A percentile compares a stretch with the other conserved stretches of the same genome.
These are phyloP conservation scores for Sanderia malayensis DNA, from an alignment of 30 jellyfish, hydroid and myxozoan genomes.

Conservation along the genomic window DNA sequence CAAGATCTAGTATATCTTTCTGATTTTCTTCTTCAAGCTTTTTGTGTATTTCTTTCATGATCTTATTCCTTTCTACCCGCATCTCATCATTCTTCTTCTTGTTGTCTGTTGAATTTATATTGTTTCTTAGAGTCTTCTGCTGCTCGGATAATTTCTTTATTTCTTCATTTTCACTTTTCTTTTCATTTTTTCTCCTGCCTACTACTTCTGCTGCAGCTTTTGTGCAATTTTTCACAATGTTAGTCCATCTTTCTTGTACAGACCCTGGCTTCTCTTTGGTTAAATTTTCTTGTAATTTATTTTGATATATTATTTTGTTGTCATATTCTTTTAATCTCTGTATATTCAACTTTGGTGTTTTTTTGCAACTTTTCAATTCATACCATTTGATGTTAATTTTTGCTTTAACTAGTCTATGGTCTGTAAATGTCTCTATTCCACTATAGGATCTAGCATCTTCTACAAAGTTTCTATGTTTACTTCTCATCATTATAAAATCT, in stretches of 20 bases:
- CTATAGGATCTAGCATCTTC: constrained; percentile 32
- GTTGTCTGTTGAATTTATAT: constrained; percentile 4
- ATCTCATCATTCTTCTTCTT: constrained; percentile 3
- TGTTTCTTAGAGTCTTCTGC: constrained; percentile 17
- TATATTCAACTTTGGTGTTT: constrained; percentile 1
- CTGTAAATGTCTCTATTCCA: constrained; percentile 21
- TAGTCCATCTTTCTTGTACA: constrained; percentile 24
- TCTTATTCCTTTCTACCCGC: constrained; percentile 14
- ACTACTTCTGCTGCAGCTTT: constrained; percentile 28
- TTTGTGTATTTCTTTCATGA: constrained; percentile 19
- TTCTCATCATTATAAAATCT: constrained; percentile 23
- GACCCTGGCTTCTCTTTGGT: background rate
- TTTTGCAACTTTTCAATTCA: background rate
- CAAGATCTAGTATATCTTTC: constrained; percentile 21
- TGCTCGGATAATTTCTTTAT: constrained; percentile 12
- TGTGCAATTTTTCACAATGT: constrained; percentile 4
- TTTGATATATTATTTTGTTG: constrained; percentile 7
- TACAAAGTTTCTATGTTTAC: constrained; percentile 18
- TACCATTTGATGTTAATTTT: constrained; percentile 9
- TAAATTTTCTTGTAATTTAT: constrained; percentile 10
- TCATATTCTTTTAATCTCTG: background rate
- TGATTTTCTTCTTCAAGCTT: constrained; percentile 15
- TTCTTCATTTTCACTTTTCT: constrained; percentile 34
- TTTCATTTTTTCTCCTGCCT: constrained; percentile 15
- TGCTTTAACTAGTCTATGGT: constrained; percentile 18